phyloP scores from a whole-genome alignment of 2,888 invertebrate species.

The Drosophila diplacantha region DNA sequence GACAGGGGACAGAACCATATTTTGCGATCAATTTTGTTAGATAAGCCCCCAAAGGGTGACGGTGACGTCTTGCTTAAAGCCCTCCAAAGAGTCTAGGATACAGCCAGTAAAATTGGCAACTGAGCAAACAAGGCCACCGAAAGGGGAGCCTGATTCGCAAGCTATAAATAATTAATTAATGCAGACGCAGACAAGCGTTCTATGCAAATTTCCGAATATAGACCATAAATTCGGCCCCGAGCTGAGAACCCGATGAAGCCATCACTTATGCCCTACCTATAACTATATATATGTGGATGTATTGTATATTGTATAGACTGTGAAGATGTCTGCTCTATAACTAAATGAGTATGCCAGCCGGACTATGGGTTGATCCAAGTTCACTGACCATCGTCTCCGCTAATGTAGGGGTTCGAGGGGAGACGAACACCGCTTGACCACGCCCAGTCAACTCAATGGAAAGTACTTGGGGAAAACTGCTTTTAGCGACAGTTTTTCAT shows the following conservation, averaged over 20 bases:
- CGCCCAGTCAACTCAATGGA: constrained; percentile 43
- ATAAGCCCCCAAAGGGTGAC: constrained; percentile 46
- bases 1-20: constrained; percentile 54
- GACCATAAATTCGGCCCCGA: constrained; percentile 59
- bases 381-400: constrained; percentile 35
- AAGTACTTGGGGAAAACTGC: constrained; percentile 31
- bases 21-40: constrained; percentile 66
- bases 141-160: constrained; percentile 53
- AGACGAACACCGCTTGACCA: constrained; percentile 47
- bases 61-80: constrained; percentile 36
- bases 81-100: constrained; percentile 23
- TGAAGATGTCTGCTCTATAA: constrained; percentile 15
- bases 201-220: constrained; percentile 69
- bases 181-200: constrained; percentile 48
- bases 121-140: constrained; percentile 53
- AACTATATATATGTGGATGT: not conserved
- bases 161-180: constrained; percentile 71
- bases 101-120: constrained; percentile 47
- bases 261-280: constrained; percentile 44
- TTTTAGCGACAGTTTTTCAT: constrained; percentile 37
- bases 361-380: constrained; percentile 28
- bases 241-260: constrained; percentile 60
- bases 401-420: not conserved
- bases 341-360: constrained; percentile 19
- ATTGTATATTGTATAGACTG: not conserved